A percentile compares a stretch with the other conserved stretches of the same genome.
Conservation (phyloP, 2,113 vertebrate species). For the Pantherophis guttatus region DNA sequence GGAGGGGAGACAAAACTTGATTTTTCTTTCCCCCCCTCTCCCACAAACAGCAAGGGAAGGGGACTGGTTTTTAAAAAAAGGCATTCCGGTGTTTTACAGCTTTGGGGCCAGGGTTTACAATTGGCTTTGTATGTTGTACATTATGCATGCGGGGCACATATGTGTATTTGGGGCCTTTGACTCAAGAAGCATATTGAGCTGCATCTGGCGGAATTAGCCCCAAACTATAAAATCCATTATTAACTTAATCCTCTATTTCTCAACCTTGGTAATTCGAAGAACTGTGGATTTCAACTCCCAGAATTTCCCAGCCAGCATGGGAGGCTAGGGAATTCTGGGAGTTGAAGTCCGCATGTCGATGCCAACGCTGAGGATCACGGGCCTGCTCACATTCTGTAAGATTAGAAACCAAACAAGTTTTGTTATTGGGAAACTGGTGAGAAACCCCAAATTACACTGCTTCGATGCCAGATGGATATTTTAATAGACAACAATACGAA, state of each 20-base stretch:
- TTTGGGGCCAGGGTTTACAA: background rate
- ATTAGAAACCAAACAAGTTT: background rate
- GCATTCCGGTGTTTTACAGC: background rate
- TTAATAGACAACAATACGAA: background rate
- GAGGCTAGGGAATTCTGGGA: background rate
- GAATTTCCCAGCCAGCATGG: background rate
- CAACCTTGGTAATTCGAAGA: background rate
- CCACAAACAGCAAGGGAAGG: background rate
- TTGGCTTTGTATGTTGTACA: background rate
- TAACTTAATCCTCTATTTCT: background rate
- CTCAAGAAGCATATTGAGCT: background rate
- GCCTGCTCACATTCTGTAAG: background rate
- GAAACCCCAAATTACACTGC: too few relatives aligned
- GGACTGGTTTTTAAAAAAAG: background rate
- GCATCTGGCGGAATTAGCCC: background rate
- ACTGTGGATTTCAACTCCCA: background rate
- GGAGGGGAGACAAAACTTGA: conserved; percentile 41
- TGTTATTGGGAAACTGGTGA: background rate
- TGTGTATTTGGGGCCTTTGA: background rate
- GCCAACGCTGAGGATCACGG: background rate
- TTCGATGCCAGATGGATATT: background rate
- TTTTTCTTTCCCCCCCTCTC: background rate
- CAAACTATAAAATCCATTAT: background rate
- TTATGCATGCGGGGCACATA: too few relatives aligned
- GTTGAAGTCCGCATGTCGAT: background rate